Evolutionary conservation across 2,797 vertebrate genomes (phyloP), one percentile per base, ranked within the genome.

Genomic region (Cryptoprocta ferox): DNA sequence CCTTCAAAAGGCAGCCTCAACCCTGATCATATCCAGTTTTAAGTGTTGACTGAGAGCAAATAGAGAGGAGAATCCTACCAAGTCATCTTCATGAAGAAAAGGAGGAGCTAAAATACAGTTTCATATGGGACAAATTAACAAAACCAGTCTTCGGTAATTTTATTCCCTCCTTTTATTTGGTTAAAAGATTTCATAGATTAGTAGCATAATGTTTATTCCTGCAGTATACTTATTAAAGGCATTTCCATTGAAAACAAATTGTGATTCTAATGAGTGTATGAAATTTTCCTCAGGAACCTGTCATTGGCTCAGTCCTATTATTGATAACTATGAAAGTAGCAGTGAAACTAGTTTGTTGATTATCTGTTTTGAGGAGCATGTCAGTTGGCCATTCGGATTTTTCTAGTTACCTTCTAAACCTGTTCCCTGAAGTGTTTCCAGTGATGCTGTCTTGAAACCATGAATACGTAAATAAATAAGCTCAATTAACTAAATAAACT

Each of bases 251-350:
- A 86, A 93, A 96, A 95, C 7, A 75, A 92, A 37, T 71, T 80
- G 76, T 87, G 66, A 71, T 97, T 97, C 61, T 95, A 65, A 48
- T 96, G 70, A 97, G 18, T 82, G 28, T 84, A 26, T 91, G 50
- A 71, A 94, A 65, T 83, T 92, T 94, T 95, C 30, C 28, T 95
- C 15, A 75, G 59, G 88, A 97, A 48, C 42, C 61, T 93, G 13
- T 83, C 68, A 28, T 87, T 97, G 75, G 24, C 66, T 90, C 32
- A 71, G 42, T 75, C 18, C 32, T 12, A 35, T 56, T 84, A 26
- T 88, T 93, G 83, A 63, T 35, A 88, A 90, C 80, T 94, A 15
- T 76, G 79, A 70, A 94, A 81, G 70, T 96, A 78, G 42, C 76
- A 96, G 35, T 73, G 59, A 94, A 86, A 81, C 30, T 87, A 83